Base-by-base conservation (phyloP, 2,797 vertebrate genomes). In the Sphenodon punctatus region DNA sequence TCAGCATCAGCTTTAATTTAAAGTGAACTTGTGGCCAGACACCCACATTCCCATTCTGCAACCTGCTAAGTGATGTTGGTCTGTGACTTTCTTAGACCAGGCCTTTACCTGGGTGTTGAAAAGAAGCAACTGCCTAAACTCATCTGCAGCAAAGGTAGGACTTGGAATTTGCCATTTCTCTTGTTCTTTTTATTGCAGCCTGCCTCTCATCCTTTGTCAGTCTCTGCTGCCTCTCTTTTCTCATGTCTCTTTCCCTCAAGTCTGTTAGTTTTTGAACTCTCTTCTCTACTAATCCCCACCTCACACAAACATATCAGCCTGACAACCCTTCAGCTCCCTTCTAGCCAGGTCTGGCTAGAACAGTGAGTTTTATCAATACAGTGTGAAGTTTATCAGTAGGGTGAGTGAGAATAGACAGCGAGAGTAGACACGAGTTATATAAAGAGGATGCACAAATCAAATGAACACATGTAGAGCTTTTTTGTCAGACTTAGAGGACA, bases 31-130 rank as follows among this genome's bases (percentile, higher is more conserved):
- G 16, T 30, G 30, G 27, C 30, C 51, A 32, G n/a, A 30, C 71
- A 23, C 41, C 4, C 19, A 19, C 39, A 11, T 7, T 32, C 58
- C 27, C 30, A 45, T 70, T 30, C 51, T 80, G 65, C 56, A 53
- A 84, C 80, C 78, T 60, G 51, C 20, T 41, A 43, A 87, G 32
- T 60, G 30, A 56, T 78, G 60, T 82, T 69, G 80, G 67, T 68
- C 78, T 69, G 53, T 60, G 84, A 75, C 61, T 84, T 77, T 4
- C 1, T 69, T 88, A 51, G 67, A 85, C 79, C 58, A 83, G 53
- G 78, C 67, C 82, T 83, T 75, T 68, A 77, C 42, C 72, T 75
- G 61, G 61, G 61, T 85, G 30, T 2, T 2, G 61, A 45, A 82
- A 20, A 84, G 51, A 64, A 25, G 34, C 10, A 79, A 77, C 59